A percentile compares a stretch with the other conserved stretches of the same genome.
Evolutionary conservation across 2,113 vertebrate genomes (phyloP).

Genomic region (Crotalus horridus): DNA sequence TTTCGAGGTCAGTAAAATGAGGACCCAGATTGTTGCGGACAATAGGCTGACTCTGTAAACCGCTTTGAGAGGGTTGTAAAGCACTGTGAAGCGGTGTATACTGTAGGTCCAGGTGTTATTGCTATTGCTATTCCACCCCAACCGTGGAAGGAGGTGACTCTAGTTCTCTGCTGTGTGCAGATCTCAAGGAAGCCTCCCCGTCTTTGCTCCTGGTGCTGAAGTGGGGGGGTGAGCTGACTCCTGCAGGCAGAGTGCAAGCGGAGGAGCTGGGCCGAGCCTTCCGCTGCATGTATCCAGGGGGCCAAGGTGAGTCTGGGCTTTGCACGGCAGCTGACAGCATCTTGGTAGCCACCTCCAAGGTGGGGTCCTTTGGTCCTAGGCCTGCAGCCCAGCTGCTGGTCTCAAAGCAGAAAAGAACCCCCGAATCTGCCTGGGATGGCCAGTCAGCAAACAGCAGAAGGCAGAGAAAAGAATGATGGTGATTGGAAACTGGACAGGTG

Average conservation of each 20-base stretch:
- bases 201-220: constrained; percentile 93
- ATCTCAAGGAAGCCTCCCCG: constrained; percentile 75
- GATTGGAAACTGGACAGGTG: neutral
- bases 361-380: neutral
- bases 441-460: neutral
- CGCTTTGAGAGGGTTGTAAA: neutral
- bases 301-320: constrained; percentile 79
- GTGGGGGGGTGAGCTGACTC: constrained; percentile 96
- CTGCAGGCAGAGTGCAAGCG: constrained; percentile 89
- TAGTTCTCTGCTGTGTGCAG: constrained; percentile 65
- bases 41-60: neutral
- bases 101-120: neutral
- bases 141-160: neutral
- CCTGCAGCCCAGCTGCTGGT: neutral
- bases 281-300: constrained; percentile 98
- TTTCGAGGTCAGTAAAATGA: neutral
- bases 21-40: neutral
- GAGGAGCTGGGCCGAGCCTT: constrained; percentile 96
- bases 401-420: neutral
- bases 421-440: neutral
- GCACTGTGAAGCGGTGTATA: too few relatives aligned
- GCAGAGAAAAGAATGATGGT: neutral
- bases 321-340: accelerated
- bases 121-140: neutral
- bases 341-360: neutral